Evolutionary conservation across 2,113 vertebrate species (phyloP), one percentile per base, ranked within the genome.

Genomic region (Isichthys henryi): DNA sequence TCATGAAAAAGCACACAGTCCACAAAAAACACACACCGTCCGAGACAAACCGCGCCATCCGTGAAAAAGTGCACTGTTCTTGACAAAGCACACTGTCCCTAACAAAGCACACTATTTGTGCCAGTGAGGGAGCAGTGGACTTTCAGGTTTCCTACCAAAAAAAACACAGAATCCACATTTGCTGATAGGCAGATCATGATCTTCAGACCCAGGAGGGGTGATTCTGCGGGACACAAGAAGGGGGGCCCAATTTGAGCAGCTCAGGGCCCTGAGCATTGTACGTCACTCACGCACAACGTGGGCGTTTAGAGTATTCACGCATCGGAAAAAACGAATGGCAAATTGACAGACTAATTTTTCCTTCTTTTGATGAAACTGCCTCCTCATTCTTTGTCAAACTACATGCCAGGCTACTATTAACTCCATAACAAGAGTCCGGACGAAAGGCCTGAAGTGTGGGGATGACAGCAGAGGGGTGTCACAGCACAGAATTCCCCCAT

Each of bases 281-380:
- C 88, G 45, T 48, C 82, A 84, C 82, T 84, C 45, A 84, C 43
- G 43, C 27, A 35, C 2, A 23, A 21, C 0, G 80, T 48, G 80
- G 80, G 80, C 9, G 19, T 48, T 17, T 48, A n/a, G 45, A 83
- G 45, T 43, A 66, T 10, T 6, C 27, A 17, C 7, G 19, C 70
- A 39, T 35, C 70, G 39, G 62, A 27, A 39, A 77, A 77, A 52
- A 74, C 48, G 3, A 53, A 48, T 31, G 6, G 62, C n/a, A 50
- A 50, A 88, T 52, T 35, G 88, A 88, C 70, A 88, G 88, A 9
- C 46, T 2, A 70, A 52, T 80, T 80, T 53, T 80, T 88, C 62
- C 48, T 39, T 66, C 66, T 52, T n/a, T 50, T 88, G 27, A 80
- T 43, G 27, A 88, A 35, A 80, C 70, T 88, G 88, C 66, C 27